Conservation (phyloP, 2,888 invertebrate genomes). For the Beris chalybata region DNA sequence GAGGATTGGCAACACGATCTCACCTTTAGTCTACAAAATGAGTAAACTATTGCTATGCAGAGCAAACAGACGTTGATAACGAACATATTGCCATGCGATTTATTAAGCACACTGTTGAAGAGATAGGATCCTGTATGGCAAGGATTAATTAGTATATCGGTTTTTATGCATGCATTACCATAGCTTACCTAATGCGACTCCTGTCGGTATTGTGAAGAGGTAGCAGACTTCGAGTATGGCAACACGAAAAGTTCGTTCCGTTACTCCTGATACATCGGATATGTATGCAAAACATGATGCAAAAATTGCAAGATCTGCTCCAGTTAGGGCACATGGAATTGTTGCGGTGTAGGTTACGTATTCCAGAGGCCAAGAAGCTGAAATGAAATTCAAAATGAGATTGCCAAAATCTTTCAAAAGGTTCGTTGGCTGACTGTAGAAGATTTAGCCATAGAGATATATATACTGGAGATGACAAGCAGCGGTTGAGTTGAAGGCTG, state of each 20-base stretch:
- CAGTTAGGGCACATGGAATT: constrained; percentile 74
- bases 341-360: constrained; percentile 75
- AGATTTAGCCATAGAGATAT: no score
- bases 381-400: not conserved
- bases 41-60: constrained; percentile 65
- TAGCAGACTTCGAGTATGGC: constrained; percentile 82
- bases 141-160: not conserved
- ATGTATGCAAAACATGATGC: constrained; percentile 79
- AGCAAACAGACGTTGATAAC: constrained; percentile 67
- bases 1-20: not conserved
- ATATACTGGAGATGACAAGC: no score
- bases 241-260: constrained; percentile 75
- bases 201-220: constrained; percentile 80
- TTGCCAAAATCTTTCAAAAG: not conserved
- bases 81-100: constrained; percentile 75
- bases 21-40: constrained; percentile 63
- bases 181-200: constrained; percentile 70
- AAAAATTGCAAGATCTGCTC: constrained; percentile 79
- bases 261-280: constrained; percentile 71
- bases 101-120: constrained; percentile 63
- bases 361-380: constrained; percentile 69
- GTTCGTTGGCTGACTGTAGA: not conserved
- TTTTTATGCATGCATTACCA: not conserved
- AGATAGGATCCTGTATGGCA: constrained; percentile 65
- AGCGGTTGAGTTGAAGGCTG: no score